phyloP scores from a whole-genome alignment of 2,888 invertebrate genomes.

The Frankliniella intonsa region DNA sequence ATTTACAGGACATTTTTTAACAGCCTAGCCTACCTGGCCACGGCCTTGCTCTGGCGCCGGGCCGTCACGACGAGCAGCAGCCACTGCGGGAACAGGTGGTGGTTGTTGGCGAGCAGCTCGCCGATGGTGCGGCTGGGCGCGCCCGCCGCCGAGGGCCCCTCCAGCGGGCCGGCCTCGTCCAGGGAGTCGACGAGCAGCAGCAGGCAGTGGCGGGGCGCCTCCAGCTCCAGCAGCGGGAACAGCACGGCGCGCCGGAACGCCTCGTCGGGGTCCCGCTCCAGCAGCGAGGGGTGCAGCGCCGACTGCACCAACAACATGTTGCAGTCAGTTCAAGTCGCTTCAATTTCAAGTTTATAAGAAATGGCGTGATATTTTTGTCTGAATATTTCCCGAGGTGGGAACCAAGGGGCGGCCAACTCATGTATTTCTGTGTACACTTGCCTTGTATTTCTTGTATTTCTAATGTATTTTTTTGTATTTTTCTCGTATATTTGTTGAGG shows the following conservation, averaged over 20 bases:
- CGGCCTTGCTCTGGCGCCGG: constrained; percentile 75
- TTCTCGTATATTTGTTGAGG: too few species aligned
- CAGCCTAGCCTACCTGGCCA: constrained; percentile 49
- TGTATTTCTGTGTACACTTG: too few species aligned
- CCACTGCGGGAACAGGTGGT: constrained; percentile 91
- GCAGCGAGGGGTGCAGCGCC: constrained; percentile 43
- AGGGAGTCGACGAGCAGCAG: constrained; percentile 88
- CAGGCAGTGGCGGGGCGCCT: constrained; percentile 80
- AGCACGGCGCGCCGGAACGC: constrained; percentile 83
- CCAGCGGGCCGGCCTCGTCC: constrained; percentile 60
- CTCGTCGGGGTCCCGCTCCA: constrained; percentile 85
- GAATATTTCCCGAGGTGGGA: too few species aligned
- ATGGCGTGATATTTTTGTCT: too few species aligned
- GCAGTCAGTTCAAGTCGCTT: too few species aligned
- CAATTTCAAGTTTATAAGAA: too few species aligned
- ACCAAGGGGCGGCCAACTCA: too few species aligned
- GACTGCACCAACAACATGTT: too few species aligned
- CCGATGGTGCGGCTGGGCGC: constrained; percentile 61
- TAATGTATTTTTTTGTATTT: too few species aligned
- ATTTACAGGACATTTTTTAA: too few species aligned
- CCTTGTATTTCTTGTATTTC: too few species aligned
- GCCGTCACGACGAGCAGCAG: constrained; percentile 84
- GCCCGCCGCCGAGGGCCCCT: constrained; percentile 1
- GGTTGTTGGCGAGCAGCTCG: constrained; percentile 80
- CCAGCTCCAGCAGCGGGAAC: constrained; percentile 79